These are phyloP conservation scores for Epinotia nisella DNA, from an alignment of 2,888 invertebrate genomes.

Conservation along the genomic window DNA sequence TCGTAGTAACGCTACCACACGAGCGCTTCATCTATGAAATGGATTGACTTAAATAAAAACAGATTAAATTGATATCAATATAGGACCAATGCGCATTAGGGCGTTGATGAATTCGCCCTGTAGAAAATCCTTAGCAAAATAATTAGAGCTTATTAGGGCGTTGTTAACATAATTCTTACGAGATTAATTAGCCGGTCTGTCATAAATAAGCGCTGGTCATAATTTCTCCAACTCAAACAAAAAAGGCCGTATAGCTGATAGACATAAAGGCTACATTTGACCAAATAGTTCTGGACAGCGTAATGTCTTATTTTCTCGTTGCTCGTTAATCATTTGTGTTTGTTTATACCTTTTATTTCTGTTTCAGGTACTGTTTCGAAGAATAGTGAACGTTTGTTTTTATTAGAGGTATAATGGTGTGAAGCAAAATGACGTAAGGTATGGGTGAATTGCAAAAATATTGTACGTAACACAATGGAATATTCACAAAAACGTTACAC, in stretches of 20 bases:
- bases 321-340: conserved; percentile 56
- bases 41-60: too few relatives aligned
- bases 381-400: conserved; percentile 13
- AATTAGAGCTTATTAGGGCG: conserved; percentile 35
- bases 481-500: too few relatives aligned
- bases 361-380: conserved; percentile 39
- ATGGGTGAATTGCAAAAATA: too few relatives aligned
- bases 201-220: conserved; percentile 55
- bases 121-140: conserved; percentile 14
- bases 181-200: conserved; percentile 50
- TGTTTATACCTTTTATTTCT: conserved; percentile 48
- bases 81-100: background rate
- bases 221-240: conserved; percentile 46
- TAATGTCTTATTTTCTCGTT: conserved; percentile 53
- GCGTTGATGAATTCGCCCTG: background rate
- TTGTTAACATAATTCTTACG: conserved; percentile 44
- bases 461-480: too few relatives aligned
- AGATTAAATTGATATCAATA: too few relatives aligned
- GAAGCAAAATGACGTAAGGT: background rate
- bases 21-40: too few relatives aligned
- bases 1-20: too few relatives aligned
- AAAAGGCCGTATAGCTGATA: background rate
- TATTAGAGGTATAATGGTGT: background rate
- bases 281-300: background rate
- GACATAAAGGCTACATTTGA: background rate